Base-by-base conservation (phyloP, 2,113 vertebrate species). In the Neogobius melanostomus region DNA sequence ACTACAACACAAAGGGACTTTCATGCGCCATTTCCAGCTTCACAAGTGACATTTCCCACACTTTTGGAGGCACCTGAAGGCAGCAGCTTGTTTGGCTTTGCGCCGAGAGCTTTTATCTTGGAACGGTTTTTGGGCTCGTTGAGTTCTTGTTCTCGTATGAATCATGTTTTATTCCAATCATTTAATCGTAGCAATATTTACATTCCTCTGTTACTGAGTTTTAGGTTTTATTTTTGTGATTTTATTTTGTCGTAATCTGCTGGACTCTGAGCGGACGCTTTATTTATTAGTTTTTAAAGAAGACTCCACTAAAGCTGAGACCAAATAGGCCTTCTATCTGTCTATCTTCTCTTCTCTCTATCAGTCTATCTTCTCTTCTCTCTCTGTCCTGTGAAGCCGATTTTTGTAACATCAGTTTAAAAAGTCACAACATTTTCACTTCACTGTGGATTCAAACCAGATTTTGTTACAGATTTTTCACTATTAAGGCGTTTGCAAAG, bases 261-360 rank as follows among this genome's bases (percentile, higher is more conserved):
- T 47, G 50, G 64, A 46, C 46, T 66, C 59, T 74, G 84, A 71
- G 86, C 74, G 76, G 69, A 82, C 77, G 42, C 75, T 90, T 87
- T 87, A 89, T 86, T 81, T 86, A 86, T 89, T 68, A 62, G 65
- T 90, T 85, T 36, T 28, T 36, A 36, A 57, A 85, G 74, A 88
- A 77, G 82, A 54, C 52, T 90, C 83, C 88, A 91, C 85, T 91
- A 89, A 89, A 92, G 92, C 92, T 92, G 72, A 91, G 89, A 93
- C 91, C 92, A 93, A 93, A 92, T 84, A 88, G 62, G 65, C 74
- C 81, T 82, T 85, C 88, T 52, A 1, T 62, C 14, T 52, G 6
- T 52, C 8, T 54, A 14, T 50, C 49, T 15, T 14, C 11, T 4
- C 15, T 1, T 50, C 12, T 50, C 49, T 15, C 4, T 11, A 11